Evolutionary conservation across 2,113 vertebrate species (phyloP), one percentile per base, ranked within the genome.

Genomic region (Periophthalmodon schlosseri): DNA sequence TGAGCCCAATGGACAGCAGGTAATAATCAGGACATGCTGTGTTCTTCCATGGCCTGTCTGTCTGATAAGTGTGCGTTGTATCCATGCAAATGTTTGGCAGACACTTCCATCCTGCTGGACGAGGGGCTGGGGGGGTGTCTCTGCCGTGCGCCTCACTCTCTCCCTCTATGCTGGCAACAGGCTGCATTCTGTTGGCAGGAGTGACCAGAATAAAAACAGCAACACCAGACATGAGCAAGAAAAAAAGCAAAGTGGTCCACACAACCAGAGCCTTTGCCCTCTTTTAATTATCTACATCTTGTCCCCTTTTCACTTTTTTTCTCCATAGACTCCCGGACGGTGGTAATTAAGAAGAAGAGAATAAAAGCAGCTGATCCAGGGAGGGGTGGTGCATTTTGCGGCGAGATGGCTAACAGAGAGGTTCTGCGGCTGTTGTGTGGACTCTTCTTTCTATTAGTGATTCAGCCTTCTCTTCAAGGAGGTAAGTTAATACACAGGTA

Each of bases 361-460:
- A 97, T 97, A 98, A 99, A 98, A 96, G 93, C 94, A 93, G 93
- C 94, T 85, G 94, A 92, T 94, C 78, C 88, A 88, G 90, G 92
- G 93, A 93, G 81, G 89, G 89, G 92, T 87, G 88, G 93, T 94
- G 94, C 95, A 96, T 95, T 98, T 93, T 93, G 94, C 87, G 94
- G 93, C 92, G 94, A 96, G 95, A 98, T 97, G 96, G 95, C 96
- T 93, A 90, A 89, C 94, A 94, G 93, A 95, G 93, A 93, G 91
- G 91, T 93, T 84, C 91, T 91, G 86, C 88, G 90, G 91, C 93
- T 95, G 87, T 88, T 95, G 76, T 94, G 91, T 61, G 95, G 95
- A 93, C 94, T 89, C 92, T 91, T 97, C 92, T 88, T 97, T 79
- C 78, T 95, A 71, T 85, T 91, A 76, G 80, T 95, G 92, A 91